Percentiles rank a stretch among this genome's conserved stretches.
Evolutionary conservation across 1,140 invertebrate species (phyloP).

Genomic region (Holcopasites calliopsidis): DNA sequence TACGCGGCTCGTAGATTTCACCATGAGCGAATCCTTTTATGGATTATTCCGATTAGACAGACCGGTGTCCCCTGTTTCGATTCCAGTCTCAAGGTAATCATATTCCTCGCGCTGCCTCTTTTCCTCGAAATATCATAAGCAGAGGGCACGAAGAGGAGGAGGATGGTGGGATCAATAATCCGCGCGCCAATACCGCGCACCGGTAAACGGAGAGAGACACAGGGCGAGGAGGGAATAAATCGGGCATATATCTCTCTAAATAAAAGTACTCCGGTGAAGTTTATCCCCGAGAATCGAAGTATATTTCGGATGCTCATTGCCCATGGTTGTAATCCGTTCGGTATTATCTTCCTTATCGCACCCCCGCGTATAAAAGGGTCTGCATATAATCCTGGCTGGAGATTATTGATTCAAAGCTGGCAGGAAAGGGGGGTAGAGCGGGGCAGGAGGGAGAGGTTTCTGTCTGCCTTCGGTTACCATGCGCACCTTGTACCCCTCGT

Average conservation of each 20-base stretch:
- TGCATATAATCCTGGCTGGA: slow-evolving; percentile 63
- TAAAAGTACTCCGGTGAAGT: neutral
- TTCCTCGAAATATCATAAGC: slow-evolving; percentile 59
- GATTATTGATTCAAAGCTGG: slow-evolving; percentile 66
- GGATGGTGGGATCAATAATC: slow-evolving; percentile 76
- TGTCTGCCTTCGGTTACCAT: slow-evolving; percentile 51
- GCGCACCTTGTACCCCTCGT: slow-evolving; percentile 52
- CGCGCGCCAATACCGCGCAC: slow-evolving; percentile 72
- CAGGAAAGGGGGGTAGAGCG: slow-evolving; percentile 12
- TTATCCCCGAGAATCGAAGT: slow-evolving; percentile 10
- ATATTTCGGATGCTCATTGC: neutral
- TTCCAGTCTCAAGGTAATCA: slow-evolving; percentile 10
- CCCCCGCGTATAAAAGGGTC: slow-evolving; percentile 24
- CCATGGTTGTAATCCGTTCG: no score
- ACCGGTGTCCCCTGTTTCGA: no score
- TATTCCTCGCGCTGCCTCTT: slow-evolving; percentile 22
- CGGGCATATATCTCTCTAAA: no score
- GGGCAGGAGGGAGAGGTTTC: slow-evolving; percentile 19
- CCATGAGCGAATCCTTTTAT: no score
- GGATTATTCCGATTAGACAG: no score
- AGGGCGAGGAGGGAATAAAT: slow-evolving; percentile 20
- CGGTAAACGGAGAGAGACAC: slow-evolving; percentile 28
- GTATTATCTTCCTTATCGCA: slow-evolving; percentile 38
- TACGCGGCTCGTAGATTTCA: no score
- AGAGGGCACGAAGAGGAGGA: slow-evolving; percentile 40